A percentile compares a stretch with the other conserved stretches of the same genome.
Conservation (phyloP, 2,113 vertebrate species). For the Apteryx mantelli region DNA sequence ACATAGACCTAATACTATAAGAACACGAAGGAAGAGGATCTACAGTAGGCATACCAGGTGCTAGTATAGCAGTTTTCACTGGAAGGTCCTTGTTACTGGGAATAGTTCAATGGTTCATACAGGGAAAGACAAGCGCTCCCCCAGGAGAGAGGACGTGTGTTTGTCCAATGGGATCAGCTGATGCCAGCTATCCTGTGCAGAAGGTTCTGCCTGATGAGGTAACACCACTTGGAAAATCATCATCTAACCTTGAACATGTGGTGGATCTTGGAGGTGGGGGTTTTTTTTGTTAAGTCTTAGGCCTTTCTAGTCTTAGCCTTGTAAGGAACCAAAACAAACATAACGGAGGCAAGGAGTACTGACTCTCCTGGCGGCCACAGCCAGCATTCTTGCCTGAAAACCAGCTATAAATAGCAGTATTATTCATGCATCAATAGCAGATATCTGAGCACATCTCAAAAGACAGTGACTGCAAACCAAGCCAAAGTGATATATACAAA, state of each 20-base stretch:
- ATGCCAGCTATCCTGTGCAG: not conserved
- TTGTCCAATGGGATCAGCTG: not conserved
- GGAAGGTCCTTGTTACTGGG: not conserved
- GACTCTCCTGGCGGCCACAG: not conserved
- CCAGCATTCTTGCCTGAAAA: not conserved
- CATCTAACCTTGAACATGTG: not conserved
- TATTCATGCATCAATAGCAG: not conserved
- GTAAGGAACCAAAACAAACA: fast-evolving
- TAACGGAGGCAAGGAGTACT: not conserved
- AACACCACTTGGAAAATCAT: not conserved
- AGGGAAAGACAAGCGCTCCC: not conserved
- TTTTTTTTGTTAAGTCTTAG: not conserved
- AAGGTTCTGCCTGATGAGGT: not conserved
- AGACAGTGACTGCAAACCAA: not conserved
- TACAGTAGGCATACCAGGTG: not conserved
- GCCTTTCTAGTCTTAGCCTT: not conserved
- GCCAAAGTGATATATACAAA: not conserved
- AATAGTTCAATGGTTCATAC: not conserved
- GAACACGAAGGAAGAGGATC: not conserved
- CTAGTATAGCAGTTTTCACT: not conserved
- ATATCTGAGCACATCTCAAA: not conserved
- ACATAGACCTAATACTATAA: not conserved
- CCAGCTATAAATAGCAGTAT: constrained; percentile 24
- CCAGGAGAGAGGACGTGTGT: constrained; percentile 1
- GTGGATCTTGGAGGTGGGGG: not conserved